A percentile compares a stretch with the other conserved stretches of the same genome.
Evolutionary conservation across 2,888 invertebrate genomes (phyloP).

Genomic region (Yponomeuta cagnagella): DNA sequence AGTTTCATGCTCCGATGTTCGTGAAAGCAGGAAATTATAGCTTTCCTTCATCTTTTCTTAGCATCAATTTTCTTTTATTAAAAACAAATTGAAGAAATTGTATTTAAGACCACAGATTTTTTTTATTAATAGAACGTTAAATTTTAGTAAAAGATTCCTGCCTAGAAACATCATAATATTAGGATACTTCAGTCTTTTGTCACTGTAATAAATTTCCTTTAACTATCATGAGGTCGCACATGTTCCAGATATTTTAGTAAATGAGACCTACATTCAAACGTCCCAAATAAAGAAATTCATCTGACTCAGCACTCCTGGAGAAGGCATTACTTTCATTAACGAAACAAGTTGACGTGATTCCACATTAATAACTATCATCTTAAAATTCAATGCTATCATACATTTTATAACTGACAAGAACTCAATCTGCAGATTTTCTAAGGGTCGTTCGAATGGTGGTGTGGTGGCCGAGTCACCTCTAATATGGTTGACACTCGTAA

Average conservation of each 20-base stretch:
- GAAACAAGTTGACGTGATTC: not conserved
- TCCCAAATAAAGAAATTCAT: slow-evolving; percentile 35
- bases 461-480: no score
- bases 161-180: not conserved
- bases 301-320: not conserved
- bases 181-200: slow-evolving; percentile 7
- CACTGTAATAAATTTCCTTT: slow-evolving; percentile 53
- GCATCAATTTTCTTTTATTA: slow-evolving; percentile 25
- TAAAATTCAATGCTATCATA: no score
- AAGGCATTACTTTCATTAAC: not conserved
- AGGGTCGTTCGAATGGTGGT: no score
- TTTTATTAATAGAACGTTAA: not conserved
- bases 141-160: not conserved
- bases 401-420: no score
- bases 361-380: not conserved
- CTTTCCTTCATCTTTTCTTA: slow-evolving; percentile 30
- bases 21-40: slow-evolving; percentile 43
- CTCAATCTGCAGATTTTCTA: no score
- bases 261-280: slow-evolving; percentile 56
- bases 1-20: slow-evolving; percentile 43
- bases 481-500: no score
- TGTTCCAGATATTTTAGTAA: slow-evolving; percentile 65
- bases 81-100: slow-evolving; percentile 10
- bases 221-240: slow-evolving; percentile 60
- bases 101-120: not conserved